Evolutionary conservation across 1,140 invertebrate species (phyloP).

Genomic region (Hypsibius dujardini): DNA sequence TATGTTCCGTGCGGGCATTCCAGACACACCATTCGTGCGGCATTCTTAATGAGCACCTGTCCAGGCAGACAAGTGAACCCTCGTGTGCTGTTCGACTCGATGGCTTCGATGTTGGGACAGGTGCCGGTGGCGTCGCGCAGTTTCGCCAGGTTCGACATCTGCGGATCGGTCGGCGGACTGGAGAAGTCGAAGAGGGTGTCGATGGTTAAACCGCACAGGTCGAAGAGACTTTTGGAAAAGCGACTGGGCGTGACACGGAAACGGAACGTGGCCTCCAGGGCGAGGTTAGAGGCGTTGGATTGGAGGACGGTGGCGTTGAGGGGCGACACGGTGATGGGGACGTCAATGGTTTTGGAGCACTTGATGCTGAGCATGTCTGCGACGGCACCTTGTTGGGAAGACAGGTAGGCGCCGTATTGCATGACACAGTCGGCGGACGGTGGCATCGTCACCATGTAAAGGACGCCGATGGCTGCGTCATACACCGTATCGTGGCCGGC

Average conservation of each 20-base stretch:
- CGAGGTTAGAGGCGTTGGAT: conserved; percentile 17
- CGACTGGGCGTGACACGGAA: not conserved
- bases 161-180: conserved; percentile 70
- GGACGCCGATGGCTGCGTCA: conserved; percentile 67
- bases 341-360: conserved; percentile 71
- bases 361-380: conserved; percentile 65
- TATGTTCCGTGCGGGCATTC: not conserved
- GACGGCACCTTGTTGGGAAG: conserved; percentile 54
- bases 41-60: not conserved
- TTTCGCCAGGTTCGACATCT: conserved; percentile 71
- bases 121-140: conserved; percentile 59
- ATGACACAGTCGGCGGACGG: conserved; percentile 60
- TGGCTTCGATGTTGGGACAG: conserved; percentile 67
- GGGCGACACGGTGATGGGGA: conserved; percentile 47
- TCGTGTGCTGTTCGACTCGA: conserved; percentile 59
- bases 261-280: not conserved
- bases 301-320: conserved; percentile 34
- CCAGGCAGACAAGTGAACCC: conserved; percentile 29
- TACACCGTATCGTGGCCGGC: conserved; percentile 62
- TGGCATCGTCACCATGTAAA: conserved; percentile 69
- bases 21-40: not conserved
- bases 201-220: conserved; percentile 77
- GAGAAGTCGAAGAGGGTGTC: conserved; percentile 81
- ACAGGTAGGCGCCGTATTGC: conserved; percentile 63
- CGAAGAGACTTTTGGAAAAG: conserved; percentile 52